Base-by-base conservation (phyloP, 2,113 vertebrate genomes). In the Suncus etruscus region DNA sequence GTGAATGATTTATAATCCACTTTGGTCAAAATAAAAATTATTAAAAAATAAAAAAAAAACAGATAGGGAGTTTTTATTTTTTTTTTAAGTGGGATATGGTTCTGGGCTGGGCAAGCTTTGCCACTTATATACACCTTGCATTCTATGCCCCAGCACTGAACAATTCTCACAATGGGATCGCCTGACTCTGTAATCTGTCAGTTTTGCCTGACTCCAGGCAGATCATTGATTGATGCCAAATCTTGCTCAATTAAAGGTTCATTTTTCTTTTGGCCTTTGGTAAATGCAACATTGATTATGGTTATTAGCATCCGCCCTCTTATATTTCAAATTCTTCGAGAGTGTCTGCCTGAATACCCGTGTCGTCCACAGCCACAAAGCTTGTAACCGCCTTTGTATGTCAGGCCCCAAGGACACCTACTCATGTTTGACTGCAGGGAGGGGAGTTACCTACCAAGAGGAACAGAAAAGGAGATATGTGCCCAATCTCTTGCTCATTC, bases 191-290 rank as follows among this genome's bases (percentile, higher is more conserved):
- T 83, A 80, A 95, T 93, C 91, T 93, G 24, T 91, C 0, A 0
- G 66, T 72, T 94, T 95, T 95, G 79, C 90, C 87, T 90, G 90
- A 94, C 91, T 93, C 68, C 94, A 96, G 96, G 91, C 93, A 94
- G 69, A 94, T 91, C 87, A 72, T 68, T 95, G 94, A 95, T 84
- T 83, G 90, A 97, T 95, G 88, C 91, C 94, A 94, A 93, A 94
- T 94, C 95, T 95, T 90, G 94, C 73, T 94, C 94, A 95, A 94
- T 95, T 96, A 96, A 95, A 95, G 88, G 68, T 95, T 94, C 90
- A 70, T 94, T 96, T 96, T 94, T 93, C 92, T 95, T 94, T 90
- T 94, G 83, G 88, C 86, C 2, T 2, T 91, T 92, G 93, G 86
- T 91, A 95, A 94, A 81, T 77, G 83, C 92, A 81, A 69, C 86